These are phyloP conservation scores for Parauchenoglanis ngamensis DNA, from an alignment of 2,797 vertebrate species.

Conservation along the genomic window DNA sequence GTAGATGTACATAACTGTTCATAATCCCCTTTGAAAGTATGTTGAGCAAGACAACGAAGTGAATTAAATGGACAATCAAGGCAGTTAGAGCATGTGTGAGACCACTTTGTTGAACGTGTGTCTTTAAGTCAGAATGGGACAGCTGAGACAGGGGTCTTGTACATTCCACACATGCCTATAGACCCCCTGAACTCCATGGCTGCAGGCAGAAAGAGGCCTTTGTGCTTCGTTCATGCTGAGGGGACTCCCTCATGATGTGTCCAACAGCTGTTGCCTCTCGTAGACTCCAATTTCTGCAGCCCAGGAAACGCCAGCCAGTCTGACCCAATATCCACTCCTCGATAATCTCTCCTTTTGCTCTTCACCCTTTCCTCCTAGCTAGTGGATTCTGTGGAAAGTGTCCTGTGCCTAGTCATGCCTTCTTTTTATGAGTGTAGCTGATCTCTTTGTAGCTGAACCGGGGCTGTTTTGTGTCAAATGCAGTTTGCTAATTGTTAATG, in stretches of 20 bases:
- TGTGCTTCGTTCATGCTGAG: slow-evolving; percentile 59
- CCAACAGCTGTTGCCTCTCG: slow-evolving; percentile 72
- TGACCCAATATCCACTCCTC: slow-evolving; percentile 46
- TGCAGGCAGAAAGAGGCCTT: slow-evolving; percentile 66
- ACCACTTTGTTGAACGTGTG: slow-evolving; percentile 17
- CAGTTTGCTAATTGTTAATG: background rate
- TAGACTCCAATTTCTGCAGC: slow-evolving; percentile 31
- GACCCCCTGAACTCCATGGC: slow-evolving; percentile 59
- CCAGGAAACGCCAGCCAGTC: slow-evolving; percentile 47
- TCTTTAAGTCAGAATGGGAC: slow-evolving; percentile 54
- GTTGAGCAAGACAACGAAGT: slow-evolving; percentile 38
- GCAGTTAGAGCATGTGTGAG: slow-evolving; percentile 10
- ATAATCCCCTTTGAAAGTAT: slow-evolving; percentile 6
- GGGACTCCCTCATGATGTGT: slow-evolving; percentile 65
- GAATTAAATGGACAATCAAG: slow-evolving; percentile 36
- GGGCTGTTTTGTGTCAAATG: background rate
- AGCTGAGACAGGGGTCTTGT: slow-evolving; percentile 72
- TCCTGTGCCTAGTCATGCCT: slow-evolving; percentile 14
- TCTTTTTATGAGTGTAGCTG: slow-evolving; percentile 21
- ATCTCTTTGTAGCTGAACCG: slow-evolving; percentile 11
- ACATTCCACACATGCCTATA: slow-evolving; percentile 75
- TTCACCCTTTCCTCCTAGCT: background rate
- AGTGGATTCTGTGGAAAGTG: background rate
- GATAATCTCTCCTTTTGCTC: background rate
- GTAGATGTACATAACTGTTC: slow-evolving; percentile 6